Evolutionary conservation across 2,113 vertebrate species (phyloP), one percentile per base, ranked within the genome.

Genomic region (Dromiciops gliroides): DNA sequence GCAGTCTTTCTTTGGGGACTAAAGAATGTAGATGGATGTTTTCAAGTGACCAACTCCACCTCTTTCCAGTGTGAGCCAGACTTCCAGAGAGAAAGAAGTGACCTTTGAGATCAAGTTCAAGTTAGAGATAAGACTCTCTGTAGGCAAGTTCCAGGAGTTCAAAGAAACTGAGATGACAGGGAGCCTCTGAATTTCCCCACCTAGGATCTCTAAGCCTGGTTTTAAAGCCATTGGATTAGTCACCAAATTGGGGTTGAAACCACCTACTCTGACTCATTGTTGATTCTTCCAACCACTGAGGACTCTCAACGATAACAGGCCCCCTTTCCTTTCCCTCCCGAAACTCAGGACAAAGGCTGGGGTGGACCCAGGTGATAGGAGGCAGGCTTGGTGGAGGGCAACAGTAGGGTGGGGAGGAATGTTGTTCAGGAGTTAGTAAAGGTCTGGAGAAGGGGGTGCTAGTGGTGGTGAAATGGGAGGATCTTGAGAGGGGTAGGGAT

Each of bases 311-410:
- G 67, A 44, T 83, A 83, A 83, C n/a, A 83, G 67, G 19, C n/a
- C 67, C 67, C 67, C 37, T 83, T 83, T 22, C 37, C 67, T 83
- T 83, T 83, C 92, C 51, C 93, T 96, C 53, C 12, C 51, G 96
- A 93, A 90, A 52, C 94, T 92, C 93, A 83, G 44, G n/a, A 48
- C 89, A 89, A 52, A 19, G 93, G 47, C 5, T 23, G 2, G 44
- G 67, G 89, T 48, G 75, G 31, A 37, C 56, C 44, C n/a, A 83
- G 19, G 11, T 10, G 50, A 10, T 47, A 16, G 60, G 60, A 67
- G 60, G 31, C 60, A 88, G 93, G 48, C 50, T 44, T 28, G 48
- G 75, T 44, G 1, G 7, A 37, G 52, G 6, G 67, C n/a, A 83
- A 83, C n/a, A 8, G 19, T 44, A 44, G n/a, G 16, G 19, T 83